Evolutionary conservation across 2,888 invertebrate genomes (phyloP), one percentile per base, ranked within the genome.

Genomic region (Pseudococcus viburni): DNA sequence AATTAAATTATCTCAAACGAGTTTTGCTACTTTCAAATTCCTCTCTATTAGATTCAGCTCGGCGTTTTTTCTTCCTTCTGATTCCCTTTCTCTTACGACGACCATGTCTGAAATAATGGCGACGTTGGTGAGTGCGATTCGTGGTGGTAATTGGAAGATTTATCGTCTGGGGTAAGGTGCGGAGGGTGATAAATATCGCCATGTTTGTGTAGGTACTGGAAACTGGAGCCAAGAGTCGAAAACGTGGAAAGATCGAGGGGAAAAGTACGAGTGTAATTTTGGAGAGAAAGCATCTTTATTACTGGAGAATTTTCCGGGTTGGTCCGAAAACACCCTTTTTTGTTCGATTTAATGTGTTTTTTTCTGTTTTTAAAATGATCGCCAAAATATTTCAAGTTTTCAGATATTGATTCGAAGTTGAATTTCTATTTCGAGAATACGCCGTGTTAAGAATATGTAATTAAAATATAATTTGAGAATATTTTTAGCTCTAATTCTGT

Each of bases 21-120:
- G 73, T 73, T 73, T 73, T 73, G 73, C 73, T 73, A 73, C 73
- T 73, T 73, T 73, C 73, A 73, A 73, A 73, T 73, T 73, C 73
- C 73, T 73, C 59, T 51, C 17, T 51, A 51, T 17, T 51, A 51
- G 51, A n/a, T 19, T 59, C 19, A 33, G 59, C 19, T 59, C 19
- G 59, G n/a, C 11, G n/a, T 9, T 59, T 59, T 59, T 59, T 59
- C 9, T 59, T 59, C 19, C 9, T 19, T 59, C 59, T 19, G 59
- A 9, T 59, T 59, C 59, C 19, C 19, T 59, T n/a, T 59, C 59
- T 59, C 59, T 59, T 5, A n/a, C 19, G 19, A 59, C 19, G 19
- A 59, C 19, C 19, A 7, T 12, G 55, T 11, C 55, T 17, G 17
- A 55, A 15, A 55, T 17, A 17, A 17, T 59, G 59, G 59, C 59